Conservation (phyloP, 2,797 vertebrate species). For the Columba guinea region DNA sequence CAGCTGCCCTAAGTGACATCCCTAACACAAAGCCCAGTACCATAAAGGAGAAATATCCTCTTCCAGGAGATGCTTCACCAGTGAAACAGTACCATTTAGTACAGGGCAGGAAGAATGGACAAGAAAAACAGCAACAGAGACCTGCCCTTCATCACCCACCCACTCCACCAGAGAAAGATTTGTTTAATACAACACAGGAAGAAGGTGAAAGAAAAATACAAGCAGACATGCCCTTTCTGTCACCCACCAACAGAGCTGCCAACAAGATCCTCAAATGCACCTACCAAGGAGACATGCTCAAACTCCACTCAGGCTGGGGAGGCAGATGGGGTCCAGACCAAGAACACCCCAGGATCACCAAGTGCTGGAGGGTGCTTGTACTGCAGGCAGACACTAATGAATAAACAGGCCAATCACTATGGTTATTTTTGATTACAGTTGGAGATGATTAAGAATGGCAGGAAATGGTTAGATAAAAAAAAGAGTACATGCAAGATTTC, state of each 20-base stretch:
- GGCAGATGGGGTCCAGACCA: not conserved
- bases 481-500: not conserved
- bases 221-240: not conserved
- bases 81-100: not conserved
- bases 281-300: not conserved
- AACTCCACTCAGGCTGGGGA: rapidly evolving
- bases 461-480: slow-evolving; percentile 17
- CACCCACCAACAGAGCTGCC: not conserved
- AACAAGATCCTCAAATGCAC: rapidly evolving
- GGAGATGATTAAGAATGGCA: not conserved
- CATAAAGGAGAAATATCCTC: not conserved
- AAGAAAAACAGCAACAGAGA: not conserved
- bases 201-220: not conserved
- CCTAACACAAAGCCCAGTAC: not conserved
- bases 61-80: not conserved
- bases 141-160: not conserved
- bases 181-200: not conserved
- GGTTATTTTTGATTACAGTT: not conserved
- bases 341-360: not conserved
- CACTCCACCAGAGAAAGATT: not conserved
- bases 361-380: not conserved
- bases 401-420: not conserved
- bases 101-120: not conserved
- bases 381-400: not conserved
- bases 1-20: not conserved